phyloP scores from a whole-genome alignment of 2,113 vertebrate species.

The cat (Felis catus) region F.catus_Fca126_mat1.0 CM031418.1:51693501-51694000 shows the following conservation, averaged over 20 bases:
- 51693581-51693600: slow-evolving; percentile 19
- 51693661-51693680: slow-evolving; percentile 20
- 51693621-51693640: neutral
- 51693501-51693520: slow-evolving; percentile 64
- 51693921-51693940: neutral
- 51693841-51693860: neutral
- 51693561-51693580: slow-evolving; percentile 66
- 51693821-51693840: neutral
- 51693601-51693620: slow-evolving; percentile 63
- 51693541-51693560: slow-evolving; percentile 74
- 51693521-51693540: slow-evolving; percentile 63
- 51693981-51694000: neutral
- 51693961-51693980: neutral
- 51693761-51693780: neutral
- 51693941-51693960: neutral
- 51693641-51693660: neutral
- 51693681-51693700: slow-evolving; percentile 61
- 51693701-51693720: neutral
- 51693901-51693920: fast-evolving
- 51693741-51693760: neutral
- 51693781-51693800: neutral
- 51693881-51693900: neutral
- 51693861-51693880: neutral
- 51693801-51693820: neutral
- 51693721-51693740: neutral